phyloP scores from a whole-genome alignment of 2,113 vertebrate species.

The Apodemus sylvaticus region DNA sequence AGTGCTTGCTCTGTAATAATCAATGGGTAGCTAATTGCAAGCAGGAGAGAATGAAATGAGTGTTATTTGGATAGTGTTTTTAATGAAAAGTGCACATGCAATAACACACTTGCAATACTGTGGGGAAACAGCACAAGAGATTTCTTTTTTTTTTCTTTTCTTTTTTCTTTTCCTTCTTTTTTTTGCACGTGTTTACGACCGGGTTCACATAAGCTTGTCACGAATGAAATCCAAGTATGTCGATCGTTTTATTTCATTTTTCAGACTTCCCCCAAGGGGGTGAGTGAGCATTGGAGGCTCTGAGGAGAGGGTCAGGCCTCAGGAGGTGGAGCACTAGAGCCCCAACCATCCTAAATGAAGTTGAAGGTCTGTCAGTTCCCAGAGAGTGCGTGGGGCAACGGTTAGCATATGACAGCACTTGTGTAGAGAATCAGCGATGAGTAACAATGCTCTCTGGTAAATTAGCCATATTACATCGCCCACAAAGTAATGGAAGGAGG shows the following conservation, averaged over 20 bases:
- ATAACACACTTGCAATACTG: slow-evolving; percentile 74
- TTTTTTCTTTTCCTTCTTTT: not conserved
- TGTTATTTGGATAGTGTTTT: slow-evolving; percentile 83
- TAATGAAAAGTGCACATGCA: slow-evolving; percentile 82
- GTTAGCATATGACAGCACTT: slow-evolving; percentile 46
- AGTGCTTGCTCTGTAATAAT: slow-evolving; percentile 77
- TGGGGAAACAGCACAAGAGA: slow-evolving; percentile 82
- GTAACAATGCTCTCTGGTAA: slow-evolving; percentile 77
- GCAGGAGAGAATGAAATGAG: slow-evolving; percentile 80
- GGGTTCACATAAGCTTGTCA: slow-evolving; percentile 74
- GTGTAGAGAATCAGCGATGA: slow-evolving; percentile 56
- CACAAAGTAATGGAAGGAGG: slow-evolving; percentile 61
- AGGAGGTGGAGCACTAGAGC: not conserved
- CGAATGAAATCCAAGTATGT: slow-evolving; percentile 67
- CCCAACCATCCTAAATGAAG: slow-evolving; percentile 13
- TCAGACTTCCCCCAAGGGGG: slow-evolving; percentile 65
- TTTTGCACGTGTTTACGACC: slow-evolving; percentile 72
- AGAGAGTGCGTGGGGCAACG: slow-evolving; percentile 46
- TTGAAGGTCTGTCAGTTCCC: slow-evolving; percentile 43
- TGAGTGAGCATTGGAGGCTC: slow-evolving; percentile 34
- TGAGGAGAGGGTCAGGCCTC: slow-evolving; percentile 39
- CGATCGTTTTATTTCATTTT: slow-evolving; percentile 66
- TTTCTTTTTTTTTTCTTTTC: not conserved
- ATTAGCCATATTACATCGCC: slow-evolving; percentile 68
- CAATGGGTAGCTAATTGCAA: slow-evolving; percentile 84